These are phyloP conservation scores for Zaprionus ghesquierei DNA, from an alignment of 1,140 invertebrate genomes.

Conservation along the genomic window DNA sequence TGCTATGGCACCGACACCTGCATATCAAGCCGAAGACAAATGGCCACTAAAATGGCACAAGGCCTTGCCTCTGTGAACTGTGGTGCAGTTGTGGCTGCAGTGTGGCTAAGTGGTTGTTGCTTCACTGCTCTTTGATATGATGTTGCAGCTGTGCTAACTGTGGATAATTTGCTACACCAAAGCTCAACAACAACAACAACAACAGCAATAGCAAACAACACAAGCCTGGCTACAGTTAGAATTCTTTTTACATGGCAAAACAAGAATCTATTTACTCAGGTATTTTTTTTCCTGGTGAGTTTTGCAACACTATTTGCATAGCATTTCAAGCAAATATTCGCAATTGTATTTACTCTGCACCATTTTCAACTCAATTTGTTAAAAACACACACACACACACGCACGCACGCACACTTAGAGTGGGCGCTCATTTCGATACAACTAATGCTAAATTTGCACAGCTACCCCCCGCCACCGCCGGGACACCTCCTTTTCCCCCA, in stretches of 20 bases:
- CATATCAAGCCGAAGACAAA: slow-evolving; percentile 36
- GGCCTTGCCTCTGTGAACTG: background rate
- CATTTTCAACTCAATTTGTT: slow-evolving; percentile 8
- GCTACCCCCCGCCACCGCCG: background rate
- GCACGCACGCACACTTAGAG: no score
- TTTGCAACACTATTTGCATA: background rate
- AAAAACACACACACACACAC: slow-evolving; percentile 2
- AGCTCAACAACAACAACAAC: background rate
- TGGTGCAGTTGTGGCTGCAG: background rate
- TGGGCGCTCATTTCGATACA: background rate
- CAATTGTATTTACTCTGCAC: background rate
- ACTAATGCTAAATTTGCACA: background rate
- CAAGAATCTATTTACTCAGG: background rate
- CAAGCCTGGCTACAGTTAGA: background rate
- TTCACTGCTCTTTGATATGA: background rate
- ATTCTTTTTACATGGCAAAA: background rate
- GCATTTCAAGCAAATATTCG: background rate
- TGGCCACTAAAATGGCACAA: slow-evolving; percentile 31
- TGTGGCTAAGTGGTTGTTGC: slow-evolving; percentile 22
- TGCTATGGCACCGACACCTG: slow-evolving; percentile 31
- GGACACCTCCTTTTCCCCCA: background rate
- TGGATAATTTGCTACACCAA: slow-evolving; percentile 17
- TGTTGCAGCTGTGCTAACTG: slow-evolving; percentile 28
- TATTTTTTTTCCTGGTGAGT: background rate
- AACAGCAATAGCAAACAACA: background rate